phyloP scores from a whole-genome alignment of 2,797 vertebrate genomes.

The Lemur catta region DNA sequence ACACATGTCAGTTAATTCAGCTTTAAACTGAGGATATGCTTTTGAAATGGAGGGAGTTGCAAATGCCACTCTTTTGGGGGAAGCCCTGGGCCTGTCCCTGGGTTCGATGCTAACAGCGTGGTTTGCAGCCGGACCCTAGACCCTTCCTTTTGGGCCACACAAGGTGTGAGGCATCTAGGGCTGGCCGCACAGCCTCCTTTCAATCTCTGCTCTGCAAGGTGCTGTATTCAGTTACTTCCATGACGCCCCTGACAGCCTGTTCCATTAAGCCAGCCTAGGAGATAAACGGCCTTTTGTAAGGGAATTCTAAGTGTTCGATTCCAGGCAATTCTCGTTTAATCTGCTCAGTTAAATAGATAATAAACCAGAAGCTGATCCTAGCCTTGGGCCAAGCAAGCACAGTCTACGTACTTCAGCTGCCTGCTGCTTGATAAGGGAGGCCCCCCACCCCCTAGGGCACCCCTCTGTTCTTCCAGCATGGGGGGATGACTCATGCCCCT shows the following conservation, averaged over 20 bases:
- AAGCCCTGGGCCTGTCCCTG: neutral
- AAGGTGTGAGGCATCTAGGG: neutral
- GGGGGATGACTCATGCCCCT: conserved; percentile 37
- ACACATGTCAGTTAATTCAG: neutral
- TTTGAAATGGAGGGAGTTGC: neutral
- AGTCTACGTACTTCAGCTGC: neutral
- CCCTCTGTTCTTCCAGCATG: neutral
- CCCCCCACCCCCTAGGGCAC: neutral
- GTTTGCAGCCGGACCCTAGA: neutral
- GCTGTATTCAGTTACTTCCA: conserved; percentile 55
- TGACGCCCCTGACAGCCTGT: conserved; percentile 12
- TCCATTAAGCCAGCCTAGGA: conserved; percentile 53
- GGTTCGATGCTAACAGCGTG: neutral
- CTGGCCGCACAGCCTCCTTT: neutral
- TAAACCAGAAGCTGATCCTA: conserved; percentile 46
- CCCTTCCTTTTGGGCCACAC: neutral
- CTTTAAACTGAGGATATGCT: neutral
- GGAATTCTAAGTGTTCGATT: conserved; percentile 38
- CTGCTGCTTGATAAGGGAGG: conserved; percentile 40
- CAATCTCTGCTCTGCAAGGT: neutral
- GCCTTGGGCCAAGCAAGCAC: neutral
- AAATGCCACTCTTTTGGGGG: neutral
- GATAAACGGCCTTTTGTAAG: conserved; percentile 62
- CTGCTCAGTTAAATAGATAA: conserved; percentile 63
- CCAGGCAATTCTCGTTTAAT: conserved; percentile 63